A percentile compares a stretch with the other conserved stretches of the same genome.
These are phyloP conservation scores for Ectropis grisescens DNA, from an alignment of 1,140 invertebrate species.

Conservation along the genomic window DNA sequence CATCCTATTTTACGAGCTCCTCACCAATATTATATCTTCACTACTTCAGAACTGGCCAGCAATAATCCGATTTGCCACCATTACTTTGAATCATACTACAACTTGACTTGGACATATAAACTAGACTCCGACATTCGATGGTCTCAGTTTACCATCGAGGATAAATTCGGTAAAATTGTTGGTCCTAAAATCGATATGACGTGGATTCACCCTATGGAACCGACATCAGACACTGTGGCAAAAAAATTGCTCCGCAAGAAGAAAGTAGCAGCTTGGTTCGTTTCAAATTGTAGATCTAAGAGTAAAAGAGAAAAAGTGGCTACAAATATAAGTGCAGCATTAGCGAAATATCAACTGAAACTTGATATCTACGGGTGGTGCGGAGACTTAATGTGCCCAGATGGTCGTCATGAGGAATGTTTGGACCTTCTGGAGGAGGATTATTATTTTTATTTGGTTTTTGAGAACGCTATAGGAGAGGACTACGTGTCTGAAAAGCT, in stretches of 20 bases:
- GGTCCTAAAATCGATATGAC: constrained; percentile 37
- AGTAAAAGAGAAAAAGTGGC: constrained; percentile 13
- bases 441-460: constrained; percentile 49
- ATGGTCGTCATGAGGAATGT: constrained; percentile 29
- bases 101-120: constrained; percentile 40
- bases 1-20: constrained; percentile 20
- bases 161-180: constrained; percentile 22
- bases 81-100: constrained; percentile 32
- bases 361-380: constrained; percentile 43
- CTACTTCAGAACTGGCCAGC: constrained; percentile 25
- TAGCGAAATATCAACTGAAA: constrained; percentile 20
- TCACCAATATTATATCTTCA: constrained; percentile 36
- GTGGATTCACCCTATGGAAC: constrained; percentile 27
- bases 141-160: constrained; percentile 22
- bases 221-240: constrained; percentile 19
- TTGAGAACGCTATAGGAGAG: constrained; percentile 35
- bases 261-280: constrained; percentile 42
- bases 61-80: constrained; percentile 27
- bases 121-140: constrained; percentile 33
- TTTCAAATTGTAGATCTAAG: constrained; percentile 27
- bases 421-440: constrained; percentile 22
- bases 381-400: constrained; percentile 28
- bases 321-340: constrained; percentile 13
- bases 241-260: constrained; percentile 23
- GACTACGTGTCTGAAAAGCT: constrained; percentile 44